Base-by-base conservation (phyloP, 2,113 vertebrate species). In the Noturus placidus region DNA sequence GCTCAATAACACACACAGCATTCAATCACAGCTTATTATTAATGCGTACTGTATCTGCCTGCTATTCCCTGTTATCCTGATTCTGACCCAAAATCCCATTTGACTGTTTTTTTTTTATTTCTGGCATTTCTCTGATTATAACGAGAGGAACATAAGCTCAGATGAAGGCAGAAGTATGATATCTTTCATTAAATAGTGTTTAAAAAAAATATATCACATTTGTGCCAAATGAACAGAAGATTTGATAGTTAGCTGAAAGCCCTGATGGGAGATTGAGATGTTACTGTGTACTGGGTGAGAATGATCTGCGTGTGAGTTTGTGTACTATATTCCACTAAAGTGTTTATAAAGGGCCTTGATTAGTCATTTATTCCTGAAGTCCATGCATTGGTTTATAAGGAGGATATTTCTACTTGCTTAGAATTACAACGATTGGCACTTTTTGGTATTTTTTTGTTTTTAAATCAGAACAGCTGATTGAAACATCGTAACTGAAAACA, bases 211-310 rank as follows among this genome's bases (percentile, higher is more conserved):
- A 57, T 63, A 63, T 83, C 84, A 59, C 83, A 54, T 79, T 85
- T 81, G 89, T 91, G 89, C 89, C 91, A 91, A 91, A 90, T 80
- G 65, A 88, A 87, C 88, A 54, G 61, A 70, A 72, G 59, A 54
- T 85, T 70, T 83, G 52, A 65, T 50, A 22, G 38, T 61, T 84
- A 27, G 46, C 38, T 70, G 33, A 59, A 52, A 8, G 76, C 52
- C 46, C 13, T 78, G 76, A 54, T 78, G 76, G 11, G 42, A 80
- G 56, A 61, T 38, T 42, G 79, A 35, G 33, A 82, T 27, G 35
- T 52, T 27, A 61, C 56, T 42, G 54, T 57, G 80, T 65, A 61
- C 35, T 50, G 17, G 2, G 72, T 84, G 81, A 74, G 78, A 83
- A 46, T 76, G 87, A 72, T 42, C 69, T 50, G 25, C 25, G 54